Percentiles rank a stretch among this genome's conserved stretches.
phyloP scores from a whole-genome alignment of 2,888 invertebrate species.

The Philereme vetulata region DNA sequence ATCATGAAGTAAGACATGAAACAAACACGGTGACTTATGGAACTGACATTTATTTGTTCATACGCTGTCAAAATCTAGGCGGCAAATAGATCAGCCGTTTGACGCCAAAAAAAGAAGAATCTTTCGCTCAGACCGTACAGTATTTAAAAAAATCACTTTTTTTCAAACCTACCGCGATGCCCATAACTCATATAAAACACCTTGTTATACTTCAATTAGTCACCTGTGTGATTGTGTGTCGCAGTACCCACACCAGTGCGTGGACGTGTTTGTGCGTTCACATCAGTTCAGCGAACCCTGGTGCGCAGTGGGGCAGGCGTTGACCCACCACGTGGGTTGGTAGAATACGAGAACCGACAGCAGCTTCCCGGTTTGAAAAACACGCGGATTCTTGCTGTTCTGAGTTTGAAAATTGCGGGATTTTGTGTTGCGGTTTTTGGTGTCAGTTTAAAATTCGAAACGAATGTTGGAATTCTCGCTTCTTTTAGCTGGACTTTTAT shows the following conservation, averaged over 20 bases:
- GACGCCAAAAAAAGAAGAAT: too few relatives aligned
- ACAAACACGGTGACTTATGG: too few relatives aligned
- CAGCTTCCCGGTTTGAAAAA: conserved; percentile 37
- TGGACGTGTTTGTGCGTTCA: conserved; percentile 35
- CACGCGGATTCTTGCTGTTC: conserved; percentile 15
- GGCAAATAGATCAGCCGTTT: too few relatives aligned
- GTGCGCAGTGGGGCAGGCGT: conserved; percentile 78
- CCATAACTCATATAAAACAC: conserved; percentile 37
- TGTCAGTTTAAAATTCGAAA: background rate
- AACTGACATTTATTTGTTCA: too few relatives aligned
- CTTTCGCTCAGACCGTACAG: too few relatives aligned
- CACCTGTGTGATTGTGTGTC: conserved; percentile 32
- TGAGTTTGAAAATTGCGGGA: conserved; percentile 15
- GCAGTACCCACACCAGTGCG: conserved; percentile 32
- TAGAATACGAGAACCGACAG: conserved; percentile 33
- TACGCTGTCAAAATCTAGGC: too few relatives aligned
- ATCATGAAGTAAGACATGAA: too few relatives aligned
- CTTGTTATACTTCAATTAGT: conserved; percentile 33
- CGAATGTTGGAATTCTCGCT: conserved; percentile 2
- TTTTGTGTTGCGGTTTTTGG: background rate
- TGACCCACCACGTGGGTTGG: conserved; percentile 79
- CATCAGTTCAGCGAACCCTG: conserved; percentile 66
- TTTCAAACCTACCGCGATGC: conserved; percentile 30
- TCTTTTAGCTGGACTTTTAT: background rate
- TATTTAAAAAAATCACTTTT: conserved; percentile 7